Conservation (phyloP, 2,888 invertebrate species). For the Thysanoteuthis rhombus region DNA sequence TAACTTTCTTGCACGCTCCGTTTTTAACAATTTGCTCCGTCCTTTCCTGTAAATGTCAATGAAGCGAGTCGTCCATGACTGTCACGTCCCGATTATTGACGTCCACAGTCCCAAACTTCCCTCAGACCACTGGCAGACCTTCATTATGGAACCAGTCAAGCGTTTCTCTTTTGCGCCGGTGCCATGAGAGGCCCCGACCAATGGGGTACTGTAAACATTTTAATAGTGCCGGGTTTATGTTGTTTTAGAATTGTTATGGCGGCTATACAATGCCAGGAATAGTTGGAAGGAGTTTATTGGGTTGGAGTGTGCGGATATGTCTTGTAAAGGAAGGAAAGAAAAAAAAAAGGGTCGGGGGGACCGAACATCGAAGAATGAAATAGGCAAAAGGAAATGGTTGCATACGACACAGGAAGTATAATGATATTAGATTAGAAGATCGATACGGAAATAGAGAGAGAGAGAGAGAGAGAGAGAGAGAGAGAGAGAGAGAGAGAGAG, state of each 20-base stretch:
- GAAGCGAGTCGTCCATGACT: not conserved
- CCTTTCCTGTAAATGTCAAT: not conserved
- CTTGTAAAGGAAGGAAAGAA: not conserved
- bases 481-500: constrained; percentile 28
- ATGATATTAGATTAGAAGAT: not conserved
- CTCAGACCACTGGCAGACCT: not conserved
- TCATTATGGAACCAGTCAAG: not conserved
- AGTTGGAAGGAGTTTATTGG: not conserved
- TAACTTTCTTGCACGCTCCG: not conserved
- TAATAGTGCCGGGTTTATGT: not conserved
- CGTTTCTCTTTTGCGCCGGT: not conserved
- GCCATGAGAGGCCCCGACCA: not conserved
- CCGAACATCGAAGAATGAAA: constrained; percentile 14
- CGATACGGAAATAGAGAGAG: not conserved
- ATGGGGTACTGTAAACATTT: constrained; percentile 12
- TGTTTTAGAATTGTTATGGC: not conserved
- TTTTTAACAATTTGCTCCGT: not conserved
- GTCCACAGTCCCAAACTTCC: not conserved
- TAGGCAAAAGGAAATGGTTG: constrained; percentile 32
- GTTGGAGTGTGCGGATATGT: not conserved
- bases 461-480: not conserved
- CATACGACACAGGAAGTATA: not conserved
- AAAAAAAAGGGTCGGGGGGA: not conserved
- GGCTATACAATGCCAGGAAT: not conserved
- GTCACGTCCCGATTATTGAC: not conserved